These are phyloP conservation scores for Pelobates fuscus DNA, from an alignment of 2,113 vertebrate species.

Conservation along the genomic window DNA sequence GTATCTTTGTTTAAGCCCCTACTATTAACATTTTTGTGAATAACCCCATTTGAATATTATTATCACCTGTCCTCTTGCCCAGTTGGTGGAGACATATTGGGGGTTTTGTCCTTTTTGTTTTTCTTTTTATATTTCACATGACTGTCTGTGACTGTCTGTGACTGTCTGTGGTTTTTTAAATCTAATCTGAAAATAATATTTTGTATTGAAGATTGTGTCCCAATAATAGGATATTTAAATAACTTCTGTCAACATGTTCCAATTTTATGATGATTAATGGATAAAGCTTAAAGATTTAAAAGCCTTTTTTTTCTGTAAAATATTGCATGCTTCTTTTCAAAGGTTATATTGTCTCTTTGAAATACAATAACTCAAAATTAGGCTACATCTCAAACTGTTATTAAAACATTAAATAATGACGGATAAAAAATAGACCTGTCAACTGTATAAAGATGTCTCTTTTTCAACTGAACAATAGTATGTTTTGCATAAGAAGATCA, in stretches of 20 bases:
- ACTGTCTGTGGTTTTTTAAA: no score
- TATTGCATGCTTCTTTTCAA: slow-evolving; percentile 6
- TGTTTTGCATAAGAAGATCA: slow-evolving; percentile 46
- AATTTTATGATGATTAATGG: slow-evolving; percentile 21
- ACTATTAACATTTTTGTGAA: no score
- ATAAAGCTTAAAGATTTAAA: background rate
- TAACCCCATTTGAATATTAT: no score
- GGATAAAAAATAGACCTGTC: slow-evolving; percentile 42
- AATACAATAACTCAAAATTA: slow-evolving; percentile 6
- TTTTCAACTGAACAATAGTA: slow-evolving; percentile 10
- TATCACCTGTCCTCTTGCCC: no score
- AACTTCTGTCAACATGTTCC: slow-evolving; percentile 1
- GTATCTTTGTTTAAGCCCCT: no score
- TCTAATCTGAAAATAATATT: no score
- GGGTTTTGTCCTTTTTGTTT: background rate
- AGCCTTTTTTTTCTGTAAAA: background rate
- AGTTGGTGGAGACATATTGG: no score
- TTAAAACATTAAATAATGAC: background rate
- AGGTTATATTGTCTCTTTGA: slow-evolving; percentile 24
- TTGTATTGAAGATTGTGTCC: background rate
- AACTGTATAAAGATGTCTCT: slow-evolving; percentile 5
- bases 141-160: no score
- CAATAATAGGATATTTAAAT: slow-evolving; percentile 31
- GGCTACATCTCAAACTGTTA: slow-evolving; percentile 2
- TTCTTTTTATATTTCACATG: slow-evolving; percentile 2